phyloP scores from a whole-genome alignment of 2,113 vertebrate genomes.

The Hyperopisus bebe region DNA sequence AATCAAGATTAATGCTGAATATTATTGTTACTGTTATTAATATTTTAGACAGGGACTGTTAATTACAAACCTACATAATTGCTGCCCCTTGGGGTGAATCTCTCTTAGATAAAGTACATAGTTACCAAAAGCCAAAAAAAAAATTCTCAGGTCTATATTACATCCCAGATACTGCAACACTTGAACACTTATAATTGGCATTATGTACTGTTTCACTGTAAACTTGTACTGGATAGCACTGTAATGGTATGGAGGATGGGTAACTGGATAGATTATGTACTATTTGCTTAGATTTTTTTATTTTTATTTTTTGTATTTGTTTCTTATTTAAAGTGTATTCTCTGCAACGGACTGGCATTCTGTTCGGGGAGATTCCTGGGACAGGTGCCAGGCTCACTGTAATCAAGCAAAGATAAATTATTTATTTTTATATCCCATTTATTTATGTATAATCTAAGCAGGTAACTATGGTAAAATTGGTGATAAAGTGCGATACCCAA shows the following conservation, averaged over 20 bases:
- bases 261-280: background rate
- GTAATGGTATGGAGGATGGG: background rate
- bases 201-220: background rate
- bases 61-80: background rate
- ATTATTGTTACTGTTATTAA: background rate
- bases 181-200: background rate
- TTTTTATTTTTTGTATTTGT: background rate
- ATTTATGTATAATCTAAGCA: background rate
- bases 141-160: background rate
- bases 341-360: background rate
- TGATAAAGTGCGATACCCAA: background rate
- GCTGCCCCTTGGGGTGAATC: background rate
- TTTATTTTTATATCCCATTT: background rate
- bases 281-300: background rate
- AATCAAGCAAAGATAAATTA: background rate
- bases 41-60: background rate
- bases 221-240: background rate
- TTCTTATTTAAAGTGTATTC: background rate
- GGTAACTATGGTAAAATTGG: background rate
- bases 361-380: background rate
- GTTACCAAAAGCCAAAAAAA: background rate
- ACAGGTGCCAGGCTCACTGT: background rate
- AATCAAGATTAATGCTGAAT: conserved; percentile 8
- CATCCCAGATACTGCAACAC: background rate
- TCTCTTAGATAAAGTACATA: background rate